A percentile compares a stretch with the other conserved stretches of the same genome.
These are phyloP conservation scores for Megaceryle maxima DNA, from an alignment of 2,113 vertebrate genomes.

Conservation along the genomic window DNA sequence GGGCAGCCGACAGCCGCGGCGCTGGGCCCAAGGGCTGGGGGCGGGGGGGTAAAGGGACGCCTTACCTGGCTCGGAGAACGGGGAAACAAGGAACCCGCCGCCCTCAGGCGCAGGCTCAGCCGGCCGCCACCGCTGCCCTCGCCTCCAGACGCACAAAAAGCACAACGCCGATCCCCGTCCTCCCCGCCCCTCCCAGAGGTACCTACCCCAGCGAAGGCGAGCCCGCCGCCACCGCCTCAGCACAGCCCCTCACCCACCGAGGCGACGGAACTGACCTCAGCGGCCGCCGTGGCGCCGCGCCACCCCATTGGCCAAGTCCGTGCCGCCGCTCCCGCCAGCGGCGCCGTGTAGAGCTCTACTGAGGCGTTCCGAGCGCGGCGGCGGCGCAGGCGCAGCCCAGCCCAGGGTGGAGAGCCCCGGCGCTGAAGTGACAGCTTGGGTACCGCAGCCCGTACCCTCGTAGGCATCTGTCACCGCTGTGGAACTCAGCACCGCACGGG, in stretches of 20 bases:
- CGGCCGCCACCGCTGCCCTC: neutral
- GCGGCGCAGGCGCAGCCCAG: neutral
- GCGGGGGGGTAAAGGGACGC: too few species aligned
- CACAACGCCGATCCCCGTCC: neutral
- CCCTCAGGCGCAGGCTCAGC: neutral
- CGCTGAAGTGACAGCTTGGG: neutral
- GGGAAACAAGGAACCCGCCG: too few species aligned
- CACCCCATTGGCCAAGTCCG: neutral
- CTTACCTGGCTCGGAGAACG: neutral
- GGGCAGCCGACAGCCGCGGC: neutral
- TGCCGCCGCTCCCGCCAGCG: neutral
- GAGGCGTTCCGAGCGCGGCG: neutral
- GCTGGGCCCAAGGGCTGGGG: too few species aligned
- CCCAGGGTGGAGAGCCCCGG: neutral
- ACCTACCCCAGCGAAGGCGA: neutral
- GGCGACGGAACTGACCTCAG: neutral
- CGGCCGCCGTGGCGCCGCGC: neutral
- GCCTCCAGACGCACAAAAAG: neutral
- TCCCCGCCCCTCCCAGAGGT: neutral
- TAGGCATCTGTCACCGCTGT: too few species aligned
- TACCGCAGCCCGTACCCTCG: neutral
- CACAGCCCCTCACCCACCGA: neutral
- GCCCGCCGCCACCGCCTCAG: neutral
- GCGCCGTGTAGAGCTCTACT: constrained; percentile 35
- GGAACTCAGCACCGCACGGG: fast-evolving